phyloP scores from a whole-genome alignment of 2,113 vertebrate species.

The Hippocampus guttulatus region DNA sequence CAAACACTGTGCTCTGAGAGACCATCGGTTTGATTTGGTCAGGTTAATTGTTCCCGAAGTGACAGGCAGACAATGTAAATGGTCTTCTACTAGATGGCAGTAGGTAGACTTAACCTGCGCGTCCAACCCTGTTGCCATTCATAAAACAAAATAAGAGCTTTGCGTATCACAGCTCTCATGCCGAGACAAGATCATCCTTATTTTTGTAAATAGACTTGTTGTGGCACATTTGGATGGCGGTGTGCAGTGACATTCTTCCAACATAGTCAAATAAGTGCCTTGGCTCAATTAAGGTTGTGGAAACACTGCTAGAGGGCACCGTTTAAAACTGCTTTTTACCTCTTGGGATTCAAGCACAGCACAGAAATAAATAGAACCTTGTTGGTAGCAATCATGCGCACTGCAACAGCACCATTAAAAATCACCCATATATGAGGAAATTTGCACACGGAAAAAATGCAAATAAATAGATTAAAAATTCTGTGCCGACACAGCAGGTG shows the following conservation, averaged over 20 bases:
- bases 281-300: not conserved
- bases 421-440: slow-evolving; percentile 10
- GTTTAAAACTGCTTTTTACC: not conserved
- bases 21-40: too few relatives aligned
- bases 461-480: slow-evolving; percentile 21
- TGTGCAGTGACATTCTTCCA: not conserved
- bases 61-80: too few relatives aligned
- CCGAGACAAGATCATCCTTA: not conserved
- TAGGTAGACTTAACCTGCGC: not conserved
- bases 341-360: slow-evolving; percentile 2
- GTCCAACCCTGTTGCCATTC: not conserved
- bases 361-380: slow-evolving; percentile 28
- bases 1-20: too few relatives aligned
- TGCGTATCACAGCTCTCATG: not conserved
- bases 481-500: slow-evolving; percentile 29
- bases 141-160: not conserved
- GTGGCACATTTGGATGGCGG: too few relatives aligned
- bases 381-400: slow-evolving; percentile 28
- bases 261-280: not conserved
- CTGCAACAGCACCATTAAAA: slow-evolving; percentile 12
- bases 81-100: too few relatives aligned
- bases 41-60: too few relatives aligned
- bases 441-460: not conserved
- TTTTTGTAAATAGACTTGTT: not conserved
- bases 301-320: not conserved